Base-by-base conservation (phyloP, 1,140 invertebrate genomes). In the Argopecten irradians region DNA sequence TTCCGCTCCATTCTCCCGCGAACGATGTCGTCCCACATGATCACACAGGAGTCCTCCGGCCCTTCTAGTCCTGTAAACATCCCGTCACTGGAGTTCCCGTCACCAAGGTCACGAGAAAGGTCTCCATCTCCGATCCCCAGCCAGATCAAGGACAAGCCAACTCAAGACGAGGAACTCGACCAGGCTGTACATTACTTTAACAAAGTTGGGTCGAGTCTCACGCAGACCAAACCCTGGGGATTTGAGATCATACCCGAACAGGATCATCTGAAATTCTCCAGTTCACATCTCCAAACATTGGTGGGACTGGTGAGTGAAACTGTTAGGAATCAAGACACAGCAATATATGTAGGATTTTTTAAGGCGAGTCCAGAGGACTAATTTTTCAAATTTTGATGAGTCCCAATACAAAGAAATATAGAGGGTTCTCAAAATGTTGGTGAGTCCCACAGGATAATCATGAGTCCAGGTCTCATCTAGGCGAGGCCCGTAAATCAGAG, bases 201-300 rank as follows among this genome's bases (percentile, higher is more conserved):
- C 84, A 98, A 98, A 93, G 98, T 98, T 93, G 98, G 98, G 32
- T 99, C 98, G 0, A 98, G 97, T 94, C 99, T 99, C 91, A 95
- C 94, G 13, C 92, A 93, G 88, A 94, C 92, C 0, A 93, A 93
- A 85, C 92, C 93, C 22, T 93, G 94, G 91, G 94, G 94, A 46
- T 92, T 93, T 91, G 93, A 94, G 87, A 93, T 94, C 84, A 92
- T 94, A 35, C 93, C 93, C 22, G 93, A 94, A 88, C 90, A 95
- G 87, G 93, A 94, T 89, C 94, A 95, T 86, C 90, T 96, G 9
- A 92, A 94, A 82, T 96, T 96, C 89, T 94, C 95, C 55, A 93
- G 94, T 84, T 87, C 88, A 7, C 95, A 96, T 87, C 85, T 96
- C 28, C 93, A 95, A 89, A 92, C 90, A 36, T 89, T 96, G 28